Conservation (phyloP, 2,888 invertebrate species). For the Pecten maximus region DNA sequence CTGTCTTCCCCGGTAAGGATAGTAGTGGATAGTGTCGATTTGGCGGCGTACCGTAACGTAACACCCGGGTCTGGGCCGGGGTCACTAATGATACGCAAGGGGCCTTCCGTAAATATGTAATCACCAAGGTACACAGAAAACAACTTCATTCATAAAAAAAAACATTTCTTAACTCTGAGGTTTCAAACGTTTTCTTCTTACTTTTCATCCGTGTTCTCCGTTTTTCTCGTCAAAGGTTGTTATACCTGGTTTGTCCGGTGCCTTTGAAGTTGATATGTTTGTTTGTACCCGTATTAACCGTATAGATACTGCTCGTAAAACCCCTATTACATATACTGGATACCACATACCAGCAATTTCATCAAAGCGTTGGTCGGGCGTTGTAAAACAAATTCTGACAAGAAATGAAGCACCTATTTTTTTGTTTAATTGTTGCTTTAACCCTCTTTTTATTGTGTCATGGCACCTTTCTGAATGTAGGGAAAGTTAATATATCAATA, state of each 20-base stretch:
- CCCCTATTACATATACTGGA: neutral
- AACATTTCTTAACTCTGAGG: neutral
- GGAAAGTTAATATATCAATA: too few relatives aligned
- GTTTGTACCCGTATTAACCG: neutral
- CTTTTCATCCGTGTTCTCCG: neutral
- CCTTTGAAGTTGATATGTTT: conserved; percentile 8
- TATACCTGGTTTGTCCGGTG: neutral
- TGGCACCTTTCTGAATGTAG: neutral
- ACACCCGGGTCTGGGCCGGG: neutral
- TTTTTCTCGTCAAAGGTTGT: neutral
- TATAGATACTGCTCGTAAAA: neutral
- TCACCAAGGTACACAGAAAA: neutral
- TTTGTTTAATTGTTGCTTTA: neutral
- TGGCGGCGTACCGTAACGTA: neutral
- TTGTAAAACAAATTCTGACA: neutral
- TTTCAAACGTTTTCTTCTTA: conserved; percentile 26
- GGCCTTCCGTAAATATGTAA: neutral
- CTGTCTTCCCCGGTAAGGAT: neutral
- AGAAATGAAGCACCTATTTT: neutral
- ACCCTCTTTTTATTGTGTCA: neutral
- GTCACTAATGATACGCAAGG: neutral
- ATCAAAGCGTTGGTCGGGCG: neutral
- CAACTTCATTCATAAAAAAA: conserved; percentile 16
- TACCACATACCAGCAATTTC: neutral
- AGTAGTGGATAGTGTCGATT: neutral